These are phyloP conservation scores for Xiphophorus hellerii DNA, from an alignment of 2,113 vertebrate species.

Conservation along the genomic window DNA sequence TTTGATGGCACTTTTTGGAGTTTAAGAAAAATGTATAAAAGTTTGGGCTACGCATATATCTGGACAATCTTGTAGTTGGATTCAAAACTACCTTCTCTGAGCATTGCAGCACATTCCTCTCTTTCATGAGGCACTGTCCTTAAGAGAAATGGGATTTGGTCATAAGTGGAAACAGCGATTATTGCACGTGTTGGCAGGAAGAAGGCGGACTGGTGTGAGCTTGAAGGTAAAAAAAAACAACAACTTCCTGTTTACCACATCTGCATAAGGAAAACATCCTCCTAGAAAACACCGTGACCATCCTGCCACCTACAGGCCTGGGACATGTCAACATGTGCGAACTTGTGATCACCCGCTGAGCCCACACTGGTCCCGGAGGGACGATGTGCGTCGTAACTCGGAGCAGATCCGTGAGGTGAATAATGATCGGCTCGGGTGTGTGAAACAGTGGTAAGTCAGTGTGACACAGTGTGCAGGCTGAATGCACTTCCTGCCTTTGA, in stretches of 20 bases:
- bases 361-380: constrained; percentile 13
- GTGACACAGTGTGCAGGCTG: constrained; percentile 52
- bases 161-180: background rate
- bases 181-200: background rate
- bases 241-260: no score
- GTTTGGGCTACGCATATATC: no score
- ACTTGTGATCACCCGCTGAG: constrained; percentile 7
- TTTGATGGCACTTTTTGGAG: no score
- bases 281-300: constrained; percentile 19
- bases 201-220: background rate
- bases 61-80: no score
- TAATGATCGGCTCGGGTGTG: constrained; percentile 33
- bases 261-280: background rate
- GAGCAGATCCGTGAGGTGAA: constrained; percentile 37
- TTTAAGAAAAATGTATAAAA: no score
- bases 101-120: background rate
- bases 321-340: constrained; percentile 9
- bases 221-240: background rate
- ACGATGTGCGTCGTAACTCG: constrained; percentile 14
- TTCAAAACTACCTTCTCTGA: no score
- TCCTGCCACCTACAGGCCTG: constrained; percentile 43
- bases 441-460: constrained; percentile 49
- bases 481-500: constrained; percentile 55
- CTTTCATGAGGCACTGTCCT: background rate
- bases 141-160: background rate